Base-by-base conservation (phyloP, 2,888 invertebrate genomes). In the Lycocerus yunnanus region DNA sequence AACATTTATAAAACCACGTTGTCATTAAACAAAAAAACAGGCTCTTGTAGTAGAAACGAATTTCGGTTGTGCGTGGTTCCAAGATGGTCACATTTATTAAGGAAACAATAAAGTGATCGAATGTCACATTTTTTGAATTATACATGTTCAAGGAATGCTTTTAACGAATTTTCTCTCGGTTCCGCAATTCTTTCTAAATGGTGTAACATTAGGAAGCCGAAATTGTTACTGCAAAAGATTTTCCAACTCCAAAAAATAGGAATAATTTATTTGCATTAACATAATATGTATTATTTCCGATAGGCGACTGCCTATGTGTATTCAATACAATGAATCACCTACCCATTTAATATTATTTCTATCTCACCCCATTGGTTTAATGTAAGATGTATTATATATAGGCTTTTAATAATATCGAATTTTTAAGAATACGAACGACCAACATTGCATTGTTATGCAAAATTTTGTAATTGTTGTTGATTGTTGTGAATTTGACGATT, bases 1-100 rank as follows among this genome's bases (percentile, higher is more conserved):
- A 43, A 27, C 66, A 61, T 72, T 72, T 72, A 72, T 61, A 66
- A 61, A 72, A 60, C 66, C 5, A n/a, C 59, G 71, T 71, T 66
- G 21, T 71, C 66, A 58, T 66, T 67, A 71, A 66, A 67, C n/a
- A n/a, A n/a, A n/a, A n/a, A n/a, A n/a, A n/a, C n/a, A n/a, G n/a
- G 24, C 18, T 21, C 2, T 21, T 58, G 43, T 27, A 43, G 15
- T 11, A 58, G 3, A 24, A 67, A 66, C 43, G 43, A 43, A 24
- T 58, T 72, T 66, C 14, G 61, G 66, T 27, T 43, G 72, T 43
- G 60, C 72, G 72, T 72, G 72, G 21, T 16, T 66, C 27, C 43
- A 43, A 66, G 15, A 15, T 59, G 18, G 67, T 72, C 72, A 72
- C 72, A 72, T 72, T 61, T 61, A 72, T 72, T 72, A 72, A 59